These are phyloP conservation scores for Diabrotica undecimpunctata DNA, from an alignment of 1,140 invertebrate genomes.

Conservation along the genomic window DNA sequence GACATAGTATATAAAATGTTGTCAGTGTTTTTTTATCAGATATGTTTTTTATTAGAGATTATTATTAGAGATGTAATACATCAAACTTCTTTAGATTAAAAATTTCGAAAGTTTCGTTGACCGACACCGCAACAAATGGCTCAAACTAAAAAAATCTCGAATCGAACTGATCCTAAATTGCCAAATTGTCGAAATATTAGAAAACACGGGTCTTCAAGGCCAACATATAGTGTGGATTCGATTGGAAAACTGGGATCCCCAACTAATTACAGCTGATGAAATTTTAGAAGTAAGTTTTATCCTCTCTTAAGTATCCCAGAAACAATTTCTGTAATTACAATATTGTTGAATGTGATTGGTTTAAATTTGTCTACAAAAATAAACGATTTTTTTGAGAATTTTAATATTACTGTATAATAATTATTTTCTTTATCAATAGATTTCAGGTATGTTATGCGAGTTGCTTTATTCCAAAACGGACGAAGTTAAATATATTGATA, in stretches of 20 bases:
- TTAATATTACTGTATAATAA: neutral
- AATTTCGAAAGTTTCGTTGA: conserved; percentile 18
- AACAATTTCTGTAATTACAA: neutral
- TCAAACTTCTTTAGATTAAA: neutral
- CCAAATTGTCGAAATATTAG: conserved; percentile 13
- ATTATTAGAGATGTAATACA: too few species aligned
- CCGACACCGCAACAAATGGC: conserved; percentile 6
- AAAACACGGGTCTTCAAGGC: conserved; percentile 5
- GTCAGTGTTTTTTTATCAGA: too few species aligned
- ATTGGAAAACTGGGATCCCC: conserved; percentile 19
- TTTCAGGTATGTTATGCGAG: conserved; percentile 21
- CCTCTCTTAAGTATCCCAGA: neutral
- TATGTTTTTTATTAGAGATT: too few species aligned
- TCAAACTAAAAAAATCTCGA: conserved; percentile 7
- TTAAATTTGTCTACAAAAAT: neutral
- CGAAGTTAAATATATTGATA: conserved; percentile 14
- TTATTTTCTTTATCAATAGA: neutral
- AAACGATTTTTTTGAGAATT: neutral
- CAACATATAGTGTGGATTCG: conserved; percentile 18
- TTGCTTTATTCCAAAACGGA: conserved; percentile 9
- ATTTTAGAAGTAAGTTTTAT: conserved; percentile 9
- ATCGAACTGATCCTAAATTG: conserved; percentile 9
- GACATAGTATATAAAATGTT: too few species aligned
- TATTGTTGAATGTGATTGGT: too few species aligned
- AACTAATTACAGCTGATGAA: conserved; percentile 10